Evolutionary conservation across 2,797 vertebrate genomes (phyloP).

Genomic region (Catamblyrhynchus diadema): DNA sequence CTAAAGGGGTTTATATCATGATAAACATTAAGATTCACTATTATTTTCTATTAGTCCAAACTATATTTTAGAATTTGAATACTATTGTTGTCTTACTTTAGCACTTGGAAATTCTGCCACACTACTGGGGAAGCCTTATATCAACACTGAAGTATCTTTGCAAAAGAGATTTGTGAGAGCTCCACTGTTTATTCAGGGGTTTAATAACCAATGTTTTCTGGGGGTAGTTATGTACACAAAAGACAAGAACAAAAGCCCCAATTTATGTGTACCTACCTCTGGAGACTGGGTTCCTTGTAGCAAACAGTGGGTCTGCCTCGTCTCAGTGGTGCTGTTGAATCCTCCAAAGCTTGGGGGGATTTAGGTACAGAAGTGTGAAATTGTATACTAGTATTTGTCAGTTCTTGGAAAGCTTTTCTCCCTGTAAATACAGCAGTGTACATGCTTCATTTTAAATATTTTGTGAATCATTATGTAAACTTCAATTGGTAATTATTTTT

Average conservation of each 20-base stretch:
- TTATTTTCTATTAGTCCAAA: not conserved
- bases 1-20: not conserved
- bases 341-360: not conserved
- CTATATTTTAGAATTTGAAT: not conserved
- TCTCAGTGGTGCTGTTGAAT: not conserved
- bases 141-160: not conserved
- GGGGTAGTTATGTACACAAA: fast-evolving
- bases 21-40: not conserved
- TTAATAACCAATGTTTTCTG: not conserved
- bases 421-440: constrained; percentile 55
- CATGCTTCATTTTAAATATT: not conserved
- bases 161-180: not conserved
- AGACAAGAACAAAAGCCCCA: not conserved
- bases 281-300: constrained; percentile 70
- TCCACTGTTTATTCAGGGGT: not conserved
- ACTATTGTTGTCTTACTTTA: not conserved
- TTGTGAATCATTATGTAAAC: not conserved
- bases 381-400: constrained; percentile 53
- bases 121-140: not conserved
- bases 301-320: constrained; percentile 25
- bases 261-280: not conserved
- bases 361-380: not conserved
- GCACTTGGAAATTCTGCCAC: not conserved
- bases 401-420: constrained; percentile 61
- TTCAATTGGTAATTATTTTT: not conserved